Evolutionary conservation across 1,140 invertebrate species (phyloP).

Genomic region (Cotesia typhae): DNA sequence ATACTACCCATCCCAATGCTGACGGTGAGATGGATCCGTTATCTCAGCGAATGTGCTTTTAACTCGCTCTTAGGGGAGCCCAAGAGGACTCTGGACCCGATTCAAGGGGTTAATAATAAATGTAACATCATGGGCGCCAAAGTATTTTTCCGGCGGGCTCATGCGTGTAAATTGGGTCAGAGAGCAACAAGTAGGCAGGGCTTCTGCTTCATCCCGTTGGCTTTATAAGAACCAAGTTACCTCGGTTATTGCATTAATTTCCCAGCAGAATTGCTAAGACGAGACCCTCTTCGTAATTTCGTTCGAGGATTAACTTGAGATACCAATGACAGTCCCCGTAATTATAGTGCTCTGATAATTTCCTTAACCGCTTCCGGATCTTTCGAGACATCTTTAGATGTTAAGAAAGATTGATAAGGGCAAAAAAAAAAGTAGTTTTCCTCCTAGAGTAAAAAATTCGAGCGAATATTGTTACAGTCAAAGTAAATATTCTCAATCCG

Average conservation of each 20-base stretch:
- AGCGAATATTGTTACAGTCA: too few relatives aligned
- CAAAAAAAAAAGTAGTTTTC: too few relatives aligned
- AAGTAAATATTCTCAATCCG: too few relatives aligned
- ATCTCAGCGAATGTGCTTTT: slow-evolving; percentile 19
- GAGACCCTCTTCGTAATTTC: neutral
- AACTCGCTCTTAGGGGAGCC: neutral
- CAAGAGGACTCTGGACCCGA: neutral
- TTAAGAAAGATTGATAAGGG: too few relatives aligned
- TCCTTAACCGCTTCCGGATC: slow-evolving; percentile 16
- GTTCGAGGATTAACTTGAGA: slow-evolving; percentile 15
- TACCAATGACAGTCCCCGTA: slow-evolving; percentile 1
- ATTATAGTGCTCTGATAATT: slow-evolving; percentile 17
- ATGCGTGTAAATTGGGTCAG: slow-evolving; percentile 23
- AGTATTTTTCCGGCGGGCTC: neutral
- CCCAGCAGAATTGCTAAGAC: slow-evolving; percentile 15
- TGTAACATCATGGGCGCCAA: too few relatives aligned
- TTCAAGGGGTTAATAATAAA: neutral
- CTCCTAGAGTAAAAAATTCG: too few relatives aligned
- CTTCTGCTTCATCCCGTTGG: neutral
- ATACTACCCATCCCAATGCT: neutral
- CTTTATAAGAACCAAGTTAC: slow-evolving; percentile 17
- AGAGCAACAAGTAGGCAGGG: slow-evolving; percentile 26
- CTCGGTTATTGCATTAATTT: slow-evolving; percentile 27
- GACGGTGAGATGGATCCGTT: neutral
- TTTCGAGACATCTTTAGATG: neutral